Base-by-base conservation (phyloP, 2,888 invertebrate genomes). In the Eupithecia subfuscata region DNA sequence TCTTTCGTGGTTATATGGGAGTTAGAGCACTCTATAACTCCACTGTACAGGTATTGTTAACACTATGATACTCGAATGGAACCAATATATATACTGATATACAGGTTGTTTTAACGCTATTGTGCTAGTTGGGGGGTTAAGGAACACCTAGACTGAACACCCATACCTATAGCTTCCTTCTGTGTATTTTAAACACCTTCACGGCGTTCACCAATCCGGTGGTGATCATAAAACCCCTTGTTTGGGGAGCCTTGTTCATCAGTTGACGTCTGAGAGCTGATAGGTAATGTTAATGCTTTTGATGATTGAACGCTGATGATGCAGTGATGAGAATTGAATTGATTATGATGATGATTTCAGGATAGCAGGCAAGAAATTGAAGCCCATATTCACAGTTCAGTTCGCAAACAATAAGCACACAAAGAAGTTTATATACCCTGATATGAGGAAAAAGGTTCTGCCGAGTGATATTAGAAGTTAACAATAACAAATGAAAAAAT, bases 401-500 rank as follows among this genome's bases (percentile, higher is more conserved):
- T 93, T 92, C 67, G 86, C 84, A 0, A 93, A 92, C 75, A 93
- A 93, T 70, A 83, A 86, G 67, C 88, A 85, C 25, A 91, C 92
- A 0, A 87, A 81, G 12, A 87, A 85, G 0, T 90, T 84, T 64
- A 87, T 94, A 5, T 93, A 90, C 78, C 91, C 92, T 2, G 76
- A 82, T 30, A 65, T 84, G 12, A 80, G 43, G 75, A 77, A 77
- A 40, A 77, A 69, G 9, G 9, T 30, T 25, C 7, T 7, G 7
- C 73, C 68, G 12, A 22, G n/a, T 43, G 40, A 68, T 43, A 25
- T 68, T 22, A 68, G 68, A 68, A 37, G 14, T 25, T 68, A 22
- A 40, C 9, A 30, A 37, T 37, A 5, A 2, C 34, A 4, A 2
- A 5, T 2, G 34, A 34, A 2, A 34, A 34, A 34, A 34, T 2